phyloP scores from a whole-genome alignment of 1,140 invertebrate species.

The Neotoxoptera formosana region DNA sequence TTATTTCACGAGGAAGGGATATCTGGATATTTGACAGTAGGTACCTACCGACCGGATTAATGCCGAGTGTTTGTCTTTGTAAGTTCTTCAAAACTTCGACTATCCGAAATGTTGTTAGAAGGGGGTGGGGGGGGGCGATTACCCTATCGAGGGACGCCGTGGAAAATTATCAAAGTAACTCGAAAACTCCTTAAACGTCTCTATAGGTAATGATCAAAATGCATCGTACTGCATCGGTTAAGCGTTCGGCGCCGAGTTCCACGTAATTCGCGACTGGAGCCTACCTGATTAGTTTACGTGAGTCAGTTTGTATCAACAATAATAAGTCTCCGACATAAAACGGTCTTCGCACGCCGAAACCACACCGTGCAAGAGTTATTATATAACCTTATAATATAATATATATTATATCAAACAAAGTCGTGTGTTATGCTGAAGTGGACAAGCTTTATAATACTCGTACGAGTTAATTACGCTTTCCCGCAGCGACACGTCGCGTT shows the following conservation, averaged over 20 bases:
- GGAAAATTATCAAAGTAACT: too few species aligned
- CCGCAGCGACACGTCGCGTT: neutral
- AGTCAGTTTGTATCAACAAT: neutral
- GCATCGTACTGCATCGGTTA: neutral
- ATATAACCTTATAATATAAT: too few species aligned
- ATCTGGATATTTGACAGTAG: neutral
- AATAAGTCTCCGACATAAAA: neutral
- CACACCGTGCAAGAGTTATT: neutral
- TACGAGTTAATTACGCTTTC: neutral
- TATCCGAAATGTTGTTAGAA: neutral
- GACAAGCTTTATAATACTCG: neutral
- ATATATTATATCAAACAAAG: neutral
- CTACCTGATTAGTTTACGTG: neutral
- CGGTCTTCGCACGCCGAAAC: neutral
- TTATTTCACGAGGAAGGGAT: too few species aligned
- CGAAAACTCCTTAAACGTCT: neutral
- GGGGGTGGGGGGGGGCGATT: neutral
- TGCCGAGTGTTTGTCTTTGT: neutral
- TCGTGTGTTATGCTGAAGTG: neutral
- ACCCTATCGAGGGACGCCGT: neutral
- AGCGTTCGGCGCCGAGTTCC: neutral
- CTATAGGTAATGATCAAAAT: neutral
- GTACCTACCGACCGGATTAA: neutral
- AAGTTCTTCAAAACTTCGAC: too few species aligned
- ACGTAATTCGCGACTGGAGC: neutral